Base-by-base conservation (phyloP, 37 sponge, comb jelly and placozoan genomes). In the Sycon ciliatum region DNA sequence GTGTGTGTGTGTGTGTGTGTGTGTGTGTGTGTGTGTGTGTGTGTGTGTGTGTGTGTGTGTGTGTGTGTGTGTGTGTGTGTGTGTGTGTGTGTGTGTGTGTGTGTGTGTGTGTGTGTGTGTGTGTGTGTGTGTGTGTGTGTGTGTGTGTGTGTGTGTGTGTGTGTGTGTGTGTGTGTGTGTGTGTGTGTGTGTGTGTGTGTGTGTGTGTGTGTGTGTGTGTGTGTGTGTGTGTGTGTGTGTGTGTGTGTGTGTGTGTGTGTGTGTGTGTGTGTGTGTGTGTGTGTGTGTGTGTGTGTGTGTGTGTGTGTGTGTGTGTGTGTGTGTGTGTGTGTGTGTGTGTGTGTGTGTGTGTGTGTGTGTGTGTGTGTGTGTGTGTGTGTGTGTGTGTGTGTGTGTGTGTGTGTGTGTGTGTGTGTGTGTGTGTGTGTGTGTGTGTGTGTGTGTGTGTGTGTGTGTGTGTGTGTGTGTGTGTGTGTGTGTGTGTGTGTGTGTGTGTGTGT, bases 1-100 rank as follows among this genome's bases (percentile, higher is more conserved):
- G 49, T 42, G 49, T 42, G 49, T 42, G 49, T 42, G 49, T 42
- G 49, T 42, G 49, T 42, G 49, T 42, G 49, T 42, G 49, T 42
- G 49, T 42, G 49, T 42, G 49, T 42, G 49, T 42, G 49, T 42
- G 49, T 42, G 49, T 42, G 49, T 42, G 49, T 42, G 49, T 42
- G 49, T 42, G 49, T 42, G 49, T 42, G 49, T 42, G 49, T 42
- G 49, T 42, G 49, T 42, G 49, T 42, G 49, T 42, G 49, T 42
- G 49, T 42, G 49, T 42, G 49, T 42, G 49, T 42, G 49, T 42
- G 49, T 42, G 49, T 42, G 49, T 42, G 49, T 42, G 49, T 42
- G 49, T 42, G 49, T 42, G 49, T 42, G 49, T 42, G 49, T 42
- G 49, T 42, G 49, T 42, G 49, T 42, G 49, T 42, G 49, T 42